Evolutionary conservation across 2,888 invertebrate species (phyloP).

Genomic region (Stictocephala bisonia): DNA sequence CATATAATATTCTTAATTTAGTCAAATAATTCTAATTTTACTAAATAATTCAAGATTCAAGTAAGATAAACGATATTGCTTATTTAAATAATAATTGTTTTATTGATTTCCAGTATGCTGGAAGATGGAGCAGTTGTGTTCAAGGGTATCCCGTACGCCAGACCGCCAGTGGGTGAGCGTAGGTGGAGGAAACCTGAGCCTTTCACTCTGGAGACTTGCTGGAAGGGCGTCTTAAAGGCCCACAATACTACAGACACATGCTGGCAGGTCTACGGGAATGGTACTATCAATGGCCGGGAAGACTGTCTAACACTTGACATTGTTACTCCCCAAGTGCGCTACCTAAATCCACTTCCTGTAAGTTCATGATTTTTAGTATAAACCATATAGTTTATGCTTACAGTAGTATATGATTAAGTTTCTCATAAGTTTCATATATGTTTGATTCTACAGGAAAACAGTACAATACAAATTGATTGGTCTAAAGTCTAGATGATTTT

Average conservation of each 20-base stretch:
- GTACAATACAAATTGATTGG: too few species aligned
- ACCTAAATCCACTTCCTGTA: conserved; percentile 78
- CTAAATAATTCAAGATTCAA: too few species aligned
- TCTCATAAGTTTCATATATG: background rate
- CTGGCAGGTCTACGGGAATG: conserved; percentile 72
- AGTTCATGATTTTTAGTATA: conserved; percentile 35
- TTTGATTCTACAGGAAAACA: background rate
- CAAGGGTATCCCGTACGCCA: conserved; percentile 84
- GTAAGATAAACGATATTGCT: too few species aligned
- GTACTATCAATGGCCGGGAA: conserved; percentile 76
- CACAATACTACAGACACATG: conserved; percentile 77
- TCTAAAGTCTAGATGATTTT: too few species aligned
- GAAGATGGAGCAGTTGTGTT: conserved; percentile 85
- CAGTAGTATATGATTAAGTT: background rate
- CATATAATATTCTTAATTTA: too few species aligned
- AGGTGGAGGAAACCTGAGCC: conserved; percentile 79
- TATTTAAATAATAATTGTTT: too few species aligned
- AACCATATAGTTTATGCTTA: background rate
- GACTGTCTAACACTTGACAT: conserved; percentile 87
- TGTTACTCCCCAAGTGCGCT: conserved; percentile 83
- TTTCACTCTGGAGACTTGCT: conserved; percentile 77
- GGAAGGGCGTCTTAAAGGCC: conserved; percentile 79
- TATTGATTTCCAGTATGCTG: conserved; percentile 71
- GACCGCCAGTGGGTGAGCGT: conserved; percentile 75
- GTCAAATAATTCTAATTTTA: too few species aligned